Evolutionary conservation across 1,140 invertebrate species (phyloP), one percentile per base, ranked within the genome.

Genomic region (Megalonaias nervosa): DNA sequence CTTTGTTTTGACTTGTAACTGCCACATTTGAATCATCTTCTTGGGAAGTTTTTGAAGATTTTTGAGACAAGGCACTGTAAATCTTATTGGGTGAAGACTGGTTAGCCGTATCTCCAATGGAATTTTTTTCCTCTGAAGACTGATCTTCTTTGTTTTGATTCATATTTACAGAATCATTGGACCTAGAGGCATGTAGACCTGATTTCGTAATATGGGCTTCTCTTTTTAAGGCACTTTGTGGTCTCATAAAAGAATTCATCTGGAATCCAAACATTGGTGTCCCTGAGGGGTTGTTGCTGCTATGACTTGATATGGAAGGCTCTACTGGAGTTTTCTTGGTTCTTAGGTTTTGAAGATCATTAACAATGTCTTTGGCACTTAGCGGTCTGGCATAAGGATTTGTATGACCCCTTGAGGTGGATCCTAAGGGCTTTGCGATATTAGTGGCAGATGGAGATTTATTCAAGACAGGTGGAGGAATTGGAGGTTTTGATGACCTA

Each of bases 351-450:
- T 82, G 77, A n/a, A 86, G 66, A 65, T 84, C 80, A 78, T 71
- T 82, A 38, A 80, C 85, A 61, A 87, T 84, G 65, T 89, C 88
- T 81, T 85, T 87, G 67, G 88, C 88, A 87, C 87, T 89, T 15
- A 89, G 75, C 21, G 88, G 88, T 64, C 87, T 80, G 38, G 79
- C 75, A 75, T 87, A 89, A 15, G 88, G 88, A 73, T 86, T 88
- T 23, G 74, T 66, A 55, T 82, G 79, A 15, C 65, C 71, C 59
- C 80, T 81, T 21, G 61, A 31, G 11, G 38, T 67, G 1, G 61
- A 59, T 21, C 21, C 73, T 17, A 75, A 23, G 19, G 80, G 80
- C 38, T 81, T 80, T 3, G 78, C 75, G n/a, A 82, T 81, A 55
- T 83, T 80, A 69, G 84, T 83, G 65, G 21, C 65, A 66, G 31